Conservation (phyloP, 2,888 invertebrate species). For the Tipula helvola region DNA sequence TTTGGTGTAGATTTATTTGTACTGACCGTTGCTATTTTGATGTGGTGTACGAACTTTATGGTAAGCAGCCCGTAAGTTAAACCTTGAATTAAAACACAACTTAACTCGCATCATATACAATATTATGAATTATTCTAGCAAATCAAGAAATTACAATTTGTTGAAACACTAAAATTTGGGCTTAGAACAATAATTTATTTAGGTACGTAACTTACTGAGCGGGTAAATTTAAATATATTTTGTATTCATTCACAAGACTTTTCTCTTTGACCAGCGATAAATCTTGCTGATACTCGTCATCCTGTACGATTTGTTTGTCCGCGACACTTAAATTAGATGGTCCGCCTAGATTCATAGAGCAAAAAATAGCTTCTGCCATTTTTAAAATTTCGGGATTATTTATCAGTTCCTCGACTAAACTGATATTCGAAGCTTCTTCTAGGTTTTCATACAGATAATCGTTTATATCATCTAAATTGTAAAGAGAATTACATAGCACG, state of each 20-base stretch:
- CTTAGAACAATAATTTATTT: too few species aligned
- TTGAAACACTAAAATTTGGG: too few species aligned
- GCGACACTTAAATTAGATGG: neutral
- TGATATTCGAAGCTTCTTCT: conserved; percentile 21
- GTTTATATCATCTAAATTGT: conserved; percentile 44
- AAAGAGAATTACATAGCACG: conserved; percentile 42
- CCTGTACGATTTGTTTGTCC: conserved; percentile 39
- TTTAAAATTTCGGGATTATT: neutral
- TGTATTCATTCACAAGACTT: conserved; percentile 52
- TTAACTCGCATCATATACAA: too few species aligned
- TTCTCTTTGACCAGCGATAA: conserved; percentile 56
- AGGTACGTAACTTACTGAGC: too few species aligned
- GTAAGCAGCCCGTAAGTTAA: too few species aligned
- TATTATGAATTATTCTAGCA: too few species aligned
- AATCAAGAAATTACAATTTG: too few species aligned
- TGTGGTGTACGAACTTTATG: too few species aligned
- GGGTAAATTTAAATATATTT: conserved; percentile 21
- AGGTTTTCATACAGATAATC: conserved; percentile 41
- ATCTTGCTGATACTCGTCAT: conserved; percentile 59
- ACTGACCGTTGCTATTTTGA: too few species aligned
- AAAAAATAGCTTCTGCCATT: neutral
- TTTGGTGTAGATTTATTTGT: too few species aligned
- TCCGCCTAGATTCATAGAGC: neutral
- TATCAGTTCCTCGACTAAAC: neutral
- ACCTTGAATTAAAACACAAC: too few species aligned